phyloP scores from a whole-genome alignment of 2,113 vertebrate genomes.

The Nibea coibor region DNA sequence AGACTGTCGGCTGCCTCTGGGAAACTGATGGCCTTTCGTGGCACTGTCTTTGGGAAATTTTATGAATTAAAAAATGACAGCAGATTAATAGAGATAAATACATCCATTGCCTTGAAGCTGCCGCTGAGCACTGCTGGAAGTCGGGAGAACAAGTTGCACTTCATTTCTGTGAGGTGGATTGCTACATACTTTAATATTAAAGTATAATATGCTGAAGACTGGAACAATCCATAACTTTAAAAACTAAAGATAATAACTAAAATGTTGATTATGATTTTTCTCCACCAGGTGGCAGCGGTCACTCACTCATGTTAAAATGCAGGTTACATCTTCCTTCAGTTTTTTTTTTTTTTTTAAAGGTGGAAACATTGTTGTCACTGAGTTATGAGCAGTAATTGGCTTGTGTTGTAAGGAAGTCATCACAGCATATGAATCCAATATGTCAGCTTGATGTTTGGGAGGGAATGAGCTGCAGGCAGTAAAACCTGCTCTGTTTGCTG shows the following conservation, averaged over 20 bases:
- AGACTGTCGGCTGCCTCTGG: too few relatives aligned
- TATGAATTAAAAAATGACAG: neutral
- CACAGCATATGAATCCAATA: neutral
- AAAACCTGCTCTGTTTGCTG: slow-evolving; percentile 26
- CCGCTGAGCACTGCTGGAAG: neutral
- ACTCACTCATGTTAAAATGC: neutral
- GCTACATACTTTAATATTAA: neutral
- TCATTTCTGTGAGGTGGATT: neutral
- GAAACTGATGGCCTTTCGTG: too few relatives aligned
- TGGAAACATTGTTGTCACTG: neutral
- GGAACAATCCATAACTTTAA: neutral
- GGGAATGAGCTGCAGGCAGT: neutral
- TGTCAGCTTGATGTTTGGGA: neutral
- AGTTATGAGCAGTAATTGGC: neutral
- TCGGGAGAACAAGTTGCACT: too few relatives aligned
- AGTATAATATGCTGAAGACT: neutral
- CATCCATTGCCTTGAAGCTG: neutral
- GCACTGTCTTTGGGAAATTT: too few relatives aligned
- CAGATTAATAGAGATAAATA: neutral
- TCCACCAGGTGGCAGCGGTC: slow-evolving; percentile 58
- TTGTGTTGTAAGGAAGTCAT: neutral
- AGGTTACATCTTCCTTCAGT: neutral
- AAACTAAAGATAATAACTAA: neutral
- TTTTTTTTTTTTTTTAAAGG: neutral
- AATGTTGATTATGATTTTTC: neutral